Evolutionary conservation across 2,888 invertebrate genomes (phyloP), one percentile per base, ranked within the genome.

Genomic region (Mythimna ferrago): DNA sequence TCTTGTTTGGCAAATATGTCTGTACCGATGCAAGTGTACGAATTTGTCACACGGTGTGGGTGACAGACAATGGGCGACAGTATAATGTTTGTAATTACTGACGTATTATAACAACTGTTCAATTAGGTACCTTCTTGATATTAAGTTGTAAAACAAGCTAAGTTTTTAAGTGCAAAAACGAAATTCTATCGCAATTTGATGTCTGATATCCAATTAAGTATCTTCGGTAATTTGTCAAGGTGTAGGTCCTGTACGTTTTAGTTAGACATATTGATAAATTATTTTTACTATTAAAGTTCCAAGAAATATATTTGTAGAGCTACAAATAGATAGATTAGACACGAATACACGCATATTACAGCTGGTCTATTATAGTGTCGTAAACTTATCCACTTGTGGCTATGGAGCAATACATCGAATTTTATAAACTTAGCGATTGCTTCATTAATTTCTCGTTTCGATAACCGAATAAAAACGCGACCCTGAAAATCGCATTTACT

Each of bases 401-500:
- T 77, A 73, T 86, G 80, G 68, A 57, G 83, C 68, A 86, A 86
- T 76, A 63, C 65, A 79, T 81, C 60, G 78, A 80, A 84, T 81
- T 69, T 73, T 66, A 62, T 70, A 66, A 76, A 69, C 66, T 62
- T 58, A 75, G 21, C 56, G 71, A 66, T 80, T 74, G 71, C 75
- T 72, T 80, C 19, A 74, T 62, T 71, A 64, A 82, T 75, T 83
- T 77, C 67, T 77, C 61, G 76, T 82, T 85, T 81, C 76, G 69
- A 87, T 80, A 78, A 67, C 9, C 65, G 64, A 84, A 78, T 69
- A 72, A 79, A 48, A 76, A 81, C 19, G 87, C 86, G 93, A 90
- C 94, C 94, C 90, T 94, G 94, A 93, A 90, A 87, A 86, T 86
- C 78, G 81, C 89, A 88, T 91, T 89, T 92, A 91, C 90, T 89